phyloP scores from a whole-genome alignment of 2,113 vertebrate species.

The Spilogale gracilis region DNA sequence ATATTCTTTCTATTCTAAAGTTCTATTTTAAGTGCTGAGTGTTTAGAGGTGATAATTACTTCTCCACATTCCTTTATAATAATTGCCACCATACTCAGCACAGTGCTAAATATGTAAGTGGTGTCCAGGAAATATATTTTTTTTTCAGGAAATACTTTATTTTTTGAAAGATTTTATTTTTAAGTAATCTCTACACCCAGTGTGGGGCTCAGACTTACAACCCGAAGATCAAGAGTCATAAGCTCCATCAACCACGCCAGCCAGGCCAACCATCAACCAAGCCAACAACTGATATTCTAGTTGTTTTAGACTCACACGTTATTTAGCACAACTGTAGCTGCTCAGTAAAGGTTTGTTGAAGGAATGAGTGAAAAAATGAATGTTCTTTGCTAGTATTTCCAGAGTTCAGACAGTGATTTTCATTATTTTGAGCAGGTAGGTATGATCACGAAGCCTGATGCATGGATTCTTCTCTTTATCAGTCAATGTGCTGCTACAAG shows the following conservation, averaged over 20 bases:
- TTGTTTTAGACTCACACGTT: background rate
- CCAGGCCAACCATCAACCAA: background rate
- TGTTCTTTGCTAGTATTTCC: background rate
- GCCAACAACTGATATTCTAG: background rate
- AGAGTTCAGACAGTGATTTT: background rate
- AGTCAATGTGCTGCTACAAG: background rate
- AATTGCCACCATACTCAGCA: background rate
- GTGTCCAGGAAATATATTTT: background rate
- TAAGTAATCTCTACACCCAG: background rate
- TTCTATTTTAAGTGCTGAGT: background rate
- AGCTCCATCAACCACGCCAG: background rate
- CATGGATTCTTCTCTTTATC: background rate
- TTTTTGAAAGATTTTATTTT: background rate
- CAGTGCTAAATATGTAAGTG: background rate
- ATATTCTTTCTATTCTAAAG: constrained; percentile 11
- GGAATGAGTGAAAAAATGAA: background rate
- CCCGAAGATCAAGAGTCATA: background rate
- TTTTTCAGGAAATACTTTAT: background rate
- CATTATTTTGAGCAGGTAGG: background rate
- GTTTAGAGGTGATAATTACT: background rate
- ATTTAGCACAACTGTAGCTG: background rate
- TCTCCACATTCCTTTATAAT: constrained; percentile 20
- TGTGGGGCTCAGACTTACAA: background rate
- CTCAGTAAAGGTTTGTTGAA: background rate
- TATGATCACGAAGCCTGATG: background rate